Base-by-base conservation (phyloP, 2,888 invertebrate species). In the Pecten maximus region DNA sequence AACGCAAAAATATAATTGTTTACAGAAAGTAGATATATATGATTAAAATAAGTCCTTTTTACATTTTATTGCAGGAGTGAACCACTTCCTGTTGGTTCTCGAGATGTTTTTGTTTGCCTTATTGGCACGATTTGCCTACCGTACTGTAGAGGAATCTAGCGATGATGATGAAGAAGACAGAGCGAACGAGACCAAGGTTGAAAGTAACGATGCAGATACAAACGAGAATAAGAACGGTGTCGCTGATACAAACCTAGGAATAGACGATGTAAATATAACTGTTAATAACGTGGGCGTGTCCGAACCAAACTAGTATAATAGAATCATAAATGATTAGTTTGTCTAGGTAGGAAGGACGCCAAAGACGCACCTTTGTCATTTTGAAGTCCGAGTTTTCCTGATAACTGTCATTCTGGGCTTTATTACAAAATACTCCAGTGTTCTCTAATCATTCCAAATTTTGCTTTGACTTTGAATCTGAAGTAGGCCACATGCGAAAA, bases 91-190 rank as follows among this genome's bases (percentile, higher is more conserved):
- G n/a, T 86, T 94, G 48, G 90, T 92, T 28, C 16, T 93, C 15
- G 93, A 93, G 87, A 89, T 89, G 87, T 91, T 93, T 44, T 50
- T 94, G 16, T 40, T 92, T 23, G 89, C 90, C 3, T 44, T 93
- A 40, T 35, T 94, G 88, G 93, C 93, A 15, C 92, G 93, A 48
- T 90, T 88, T 88, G 93, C 92, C 39, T 93, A 93, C 90, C 89
- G 92, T 28, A 87, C 89, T 40, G 28, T 50, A 2, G 93, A 93
- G 35, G 74, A 87, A 87, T 16, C 23, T 16, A 12, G 23, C 19
- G 2, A 35, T n/a, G 23, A 19, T 28, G 28, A 74, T 35, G 35
- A 74, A 10, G 28, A 10, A 23, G 28, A 35, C 74, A 35, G 35
- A 28, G 28, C 35, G 1, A 35, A 74, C 35, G 12, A 23, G 28